phyloP scores from a whole-genome alignment of 1,140 invertebrate genomes.

The Batillaria attramentaria region DNA sequence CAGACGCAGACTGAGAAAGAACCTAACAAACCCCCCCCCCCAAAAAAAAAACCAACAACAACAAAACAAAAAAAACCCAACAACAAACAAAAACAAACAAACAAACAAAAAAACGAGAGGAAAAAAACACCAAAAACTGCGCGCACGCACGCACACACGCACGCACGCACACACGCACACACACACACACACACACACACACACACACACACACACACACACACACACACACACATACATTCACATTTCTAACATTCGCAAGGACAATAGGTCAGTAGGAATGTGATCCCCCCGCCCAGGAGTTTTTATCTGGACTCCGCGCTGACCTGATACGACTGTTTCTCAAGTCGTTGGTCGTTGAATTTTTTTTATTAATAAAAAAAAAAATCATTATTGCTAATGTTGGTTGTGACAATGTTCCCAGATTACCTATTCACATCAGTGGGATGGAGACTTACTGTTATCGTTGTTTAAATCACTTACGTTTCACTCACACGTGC shows the following conservation, averaged over 20 bases:
- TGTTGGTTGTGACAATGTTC: too few species aligned
- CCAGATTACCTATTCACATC: too few species aligned
- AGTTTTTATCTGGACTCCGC: neutral
- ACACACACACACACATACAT: neutral
- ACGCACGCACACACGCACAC: neutral
- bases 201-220: neutral
- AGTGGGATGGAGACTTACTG: too few species aligned
- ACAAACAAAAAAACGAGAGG: neutral
- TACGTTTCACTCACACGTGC: too few species aligned
- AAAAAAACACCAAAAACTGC: neutral
- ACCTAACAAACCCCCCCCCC: neutral
- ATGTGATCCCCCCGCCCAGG: neutral
- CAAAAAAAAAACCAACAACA: neutral
- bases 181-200: neutral
- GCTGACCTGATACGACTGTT: neutral
- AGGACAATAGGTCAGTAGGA: neutral
- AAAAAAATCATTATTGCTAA: neutral
- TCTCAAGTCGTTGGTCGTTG: neutral
- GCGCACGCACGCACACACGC: neutral
- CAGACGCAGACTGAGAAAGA: neutral
- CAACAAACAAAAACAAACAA: neutral
- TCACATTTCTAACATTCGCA: neutral
- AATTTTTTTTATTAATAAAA: neutral
- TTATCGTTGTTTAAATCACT: too few species aligned
- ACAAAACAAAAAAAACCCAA: neutral